A percentile compares a stretch with the other conserved stretches of the same genome.
Evolutionary conservation across 2,888 invertebrate species (phyloP).

Genomic region (Aradus depressus): DNA sequence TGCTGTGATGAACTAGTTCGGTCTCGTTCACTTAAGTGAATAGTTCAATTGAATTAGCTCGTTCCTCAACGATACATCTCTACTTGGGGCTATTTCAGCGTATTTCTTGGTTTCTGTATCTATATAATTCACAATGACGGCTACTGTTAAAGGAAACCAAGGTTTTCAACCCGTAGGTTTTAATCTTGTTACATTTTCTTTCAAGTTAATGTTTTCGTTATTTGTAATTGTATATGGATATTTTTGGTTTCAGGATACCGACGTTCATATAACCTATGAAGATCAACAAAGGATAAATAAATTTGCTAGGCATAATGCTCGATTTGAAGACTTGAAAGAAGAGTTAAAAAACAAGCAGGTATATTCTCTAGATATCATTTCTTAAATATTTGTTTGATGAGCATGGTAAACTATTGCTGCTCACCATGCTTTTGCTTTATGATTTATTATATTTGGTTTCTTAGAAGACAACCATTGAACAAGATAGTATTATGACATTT

Average conservation of each 20-base stretch:
- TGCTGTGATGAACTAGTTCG: too few species aligned
- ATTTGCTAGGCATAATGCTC: constrained; percentile 88
- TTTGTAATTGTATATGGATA: not conserved
- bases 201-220: not conserved
- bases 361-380: constrained; percentile 27
- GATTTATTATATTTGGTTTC: not conserved
- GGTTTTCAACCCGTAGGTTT: constrained; percentile 57
- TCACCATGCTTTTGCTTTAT: too few species aligned
- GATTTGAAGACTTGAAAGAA: constrained; percentile 79
- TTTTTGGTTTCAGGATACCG: constrained; percentile 56
- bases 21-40: too few species aligned
- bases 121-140: constrained; percentile 9
- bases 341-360: constrained; percentile 74
- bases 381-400: too few species aligned
- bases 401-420: too few species aligned
- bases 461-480: too few species aligned
- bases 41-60: too few species aligned
- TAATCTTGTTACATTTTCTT: constrained; percentile 17
- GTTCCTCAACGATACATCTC: too few species aligned
- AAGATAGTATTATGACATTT: too few species aligned
- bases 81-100: not conserved
- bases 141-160: constrained; percentile 44
- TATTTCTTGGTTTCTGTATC: not conserved
- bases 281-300: constrained; percentile 97
- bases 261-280: constrained; percentile 88